Base-by-base conservation (phyloP, 2,113 vertebrate genomes). In the Pogona vitticeps region DNA sequence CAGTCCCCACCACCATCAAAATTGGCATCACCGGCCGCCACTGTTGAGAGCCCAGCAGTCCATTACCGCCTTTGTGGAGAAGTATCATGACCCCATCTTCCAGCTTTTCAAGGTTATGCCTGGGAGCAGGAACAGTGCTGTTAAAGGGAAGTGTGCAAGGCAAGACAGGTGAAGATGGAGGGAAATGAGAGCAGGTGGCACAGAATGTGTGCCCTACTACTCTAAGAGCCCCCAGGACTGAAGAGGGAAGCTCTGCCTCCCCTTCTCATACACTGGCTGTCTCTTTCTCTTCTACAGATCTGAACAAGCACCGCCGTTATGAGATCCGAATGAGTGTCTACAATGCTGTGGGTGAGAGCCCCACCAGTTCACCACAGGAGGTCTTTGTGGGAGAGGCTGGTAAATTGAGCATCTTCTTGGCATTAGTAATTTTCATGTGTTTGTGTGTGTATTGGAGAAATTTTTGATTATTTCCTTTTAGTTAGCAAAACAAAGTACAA, bases 301-400 rank as follows among this genome's bases (percentile, higher is more conserved):
- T 99, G 68, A 98, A 94, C 94, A 98, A 99, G 92, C 98, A 99
- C 95, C 97, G 97, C 89, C 98, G 98, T 84, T 99, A 99, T 0
- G 99, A 99, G 95, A 98, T 99, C 89, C 97, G 98, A 42, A 97
- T 99, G 97, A 99, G 97, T 0, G 97, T 99, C 46, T 99, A 97
- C 96, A 99, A 99, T 0, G 97, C 98, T 0, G 98, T 97, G 91
- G 99, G 98, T 0, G 99, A 99, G 89, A 98, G 98, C 0, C 98
- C 98, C 23, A 94, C 95, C 93, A 99, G 98, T 80, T 83, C 98
- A 0, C 99, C 99, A 0, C 97, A 99, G 86, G 99, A 99, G 93
- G 99, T 99, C 90, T 99, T 99, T 0, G 99, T 99, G 0, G 99
- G 99, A 3, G 99, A 99, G 91, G 99, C 98, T 73, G 98, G 99